Base-by-base conservation (phyloP, 2,888 invertebrate species). In the Drosophila prolongata region DNA sequence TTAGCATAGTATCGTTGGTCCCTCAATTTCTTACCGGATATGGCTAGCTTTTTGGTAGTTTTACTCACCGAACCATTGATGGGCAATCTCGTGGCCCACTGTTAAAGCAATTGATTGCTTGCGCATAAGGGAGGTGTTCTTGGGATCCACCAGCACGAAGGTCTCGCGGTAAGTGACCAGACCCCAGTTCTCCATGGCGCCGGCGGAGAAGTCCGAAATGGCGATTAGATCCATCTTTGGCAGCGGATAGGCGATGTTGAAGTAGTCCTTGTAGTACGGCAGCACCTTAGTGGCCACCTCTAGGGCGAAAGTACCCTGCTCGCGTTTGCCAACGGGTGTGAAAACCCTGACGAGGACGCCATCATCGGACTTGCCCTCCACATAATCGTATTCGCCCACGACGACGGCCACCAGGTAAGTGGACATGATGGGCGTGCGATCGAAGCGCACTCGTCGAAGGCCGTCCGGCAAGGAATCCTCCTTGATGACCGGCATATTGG, bases 131-230 rank as follows among this genome's bases (percentile, higher is more conserved):
- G 98, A 98, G 0, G 98, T 97, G 90, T 98, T 97, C 83, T 96
- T 94, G 1, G 97, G 96, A 93, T 99, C 99, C 5, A 98, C 97
- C 38, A 99, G 93, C 0, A 99, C 94, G 79, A 97, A 97, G 6
- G 97, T 96, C 92, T 99, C 99, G 72, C 98, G 95, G 90, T 97
- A 98, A n/a, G 97, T 98, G 35, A 98, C 96, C 52, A 96, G 92
- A 16, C 99, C 99, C 99, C 99, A 99, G 92, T 99, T 99, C 92
- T 99, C 98, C 98, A 99, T 99, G 60, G 99, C 98, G 79, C 98
- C 98, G 73, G 97, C 96, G 59, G 97, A 96, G 91, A 99, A 98
- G 91, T 99, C 99, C 3, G 98, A 96, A 89, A 99, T 97, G 10
- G 99, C 98, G 86, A 99, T 97, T 62, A 99, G 94, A 93, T 99